Evolutionary conservation across 1,140 invertebrate genomes (phyloP), one percentile per base, ranked within the genome.

Genomic region (Nasonia vitripennis): DNA sequence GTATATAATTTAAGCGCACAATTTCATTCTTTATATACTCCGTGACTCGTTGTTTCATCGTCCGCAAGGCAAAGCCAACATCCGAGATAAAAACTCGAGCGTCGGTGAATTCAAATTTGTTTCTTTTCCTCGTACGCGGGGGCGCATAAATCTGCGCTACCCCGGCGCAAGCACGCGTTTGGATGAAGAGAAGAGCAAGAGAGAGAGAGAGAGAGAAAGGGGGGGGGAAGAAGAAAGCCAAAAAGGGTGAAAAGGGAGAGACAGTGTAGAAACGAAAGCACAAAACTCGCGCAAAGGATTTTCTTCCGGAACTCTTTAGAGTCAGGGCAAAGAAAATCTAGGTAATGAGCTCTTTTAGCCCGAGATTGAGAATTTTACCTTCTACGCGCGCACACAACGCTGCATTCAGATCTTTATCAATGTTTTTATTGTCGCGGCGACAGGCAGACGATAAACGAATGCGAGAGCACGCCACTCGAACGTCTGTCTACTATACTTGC

Each of bases 21-120:
- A 62, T 62, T 62, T 62, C 55, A 62, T 62, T 62, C 55, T 62
- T 62, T 20, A 62, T 62, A n/a, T 62, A 62, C 20, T 62, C 55
- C 20, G 6, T 6, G 55, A 20, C 55, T 62, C 20, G 55, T 62
- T 62, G 55, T 62, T 62, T 62, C 20, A n/a, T 62, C 55, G 17
- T 14, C 55, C 20, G 20, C 55, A 62, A n/a, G 20, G 55, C 17
- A 62, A 62, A 62, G 55, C 55, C 55, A 62, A 62, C 55, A 62
- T 62, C 20, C 55, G 55, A 62, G 55, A 62, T 62, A 62, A 62
- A 62, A n/a, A 62, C 55, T 62, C 20, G 55, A 62, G 20, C 55
- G 55, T 62, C 55, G 55, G 55, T 62, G 55, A 62, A 62, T 62
- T 62, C 55, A 62, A 62, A 62, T 62, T 62, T 62, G 55, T 62